A percentile compares a stretch with the other conserved stretches of the same genome.
Conservation (phyloP, 2,797 vertebrate genomes). For the Pristis pectinata region DNA sequence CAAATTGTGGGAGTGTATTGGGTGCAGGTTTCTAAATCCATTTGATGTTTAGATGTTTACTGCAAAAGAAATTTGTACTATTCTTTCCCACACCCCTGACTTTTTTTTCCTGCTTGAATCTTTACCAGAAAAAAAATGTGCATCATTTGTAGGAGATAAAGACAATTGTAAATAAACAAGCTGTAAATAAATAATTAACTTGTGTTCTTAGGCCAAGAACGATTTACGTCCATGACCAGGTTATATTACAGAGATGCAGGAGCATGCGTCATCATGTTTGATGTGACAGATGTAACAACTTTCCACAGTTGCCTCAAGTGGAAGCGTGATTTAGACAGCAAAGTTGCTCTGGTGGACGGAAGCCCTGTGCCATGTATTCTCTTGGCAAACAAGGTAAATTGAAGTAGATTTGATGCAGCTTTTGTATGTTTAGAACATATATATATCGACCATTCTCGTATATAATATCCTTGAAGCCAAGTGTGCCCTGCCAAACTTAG, state of each 20-base stretch:
- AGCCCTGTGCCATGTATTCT: constrained; percentile 69
- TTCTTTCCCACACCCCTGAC: neutral
- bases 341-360: constrained; percentile 61
- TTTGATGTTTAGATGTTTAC: neutral
- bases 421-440: neutral
- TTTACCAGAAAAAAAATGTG: neutral
- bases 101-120: neutral
- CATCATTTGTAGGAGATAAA: neutral
- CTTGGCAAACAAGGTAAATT: constrained; percentile 74
- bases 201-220: constrained; percentile 65
- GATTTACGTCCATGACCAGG: constrained; percentile 80
- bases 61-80: neutral
- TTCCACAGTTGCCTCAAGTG: constrained; percentile 71
- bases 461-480: too few species aligned
- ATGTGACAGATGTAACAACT: constrained; percentile 63
- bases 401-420: neutral
- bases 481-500: too few species aligned
- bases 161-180: neutral
- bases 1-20: neutral
- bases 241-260: constrained; percentile 74
- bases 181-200: neutral
- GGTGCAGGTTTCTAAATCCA: too few species aligned
- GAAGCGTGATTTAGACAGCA: constrained; percentile 79
- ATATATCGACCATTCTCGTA: neutral
- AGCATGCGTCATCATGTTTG: constrained; percentile 74